Conservation (phyloP, 2,113 vertebrate species). For the Tetraodon nigroviridis region DNA sequence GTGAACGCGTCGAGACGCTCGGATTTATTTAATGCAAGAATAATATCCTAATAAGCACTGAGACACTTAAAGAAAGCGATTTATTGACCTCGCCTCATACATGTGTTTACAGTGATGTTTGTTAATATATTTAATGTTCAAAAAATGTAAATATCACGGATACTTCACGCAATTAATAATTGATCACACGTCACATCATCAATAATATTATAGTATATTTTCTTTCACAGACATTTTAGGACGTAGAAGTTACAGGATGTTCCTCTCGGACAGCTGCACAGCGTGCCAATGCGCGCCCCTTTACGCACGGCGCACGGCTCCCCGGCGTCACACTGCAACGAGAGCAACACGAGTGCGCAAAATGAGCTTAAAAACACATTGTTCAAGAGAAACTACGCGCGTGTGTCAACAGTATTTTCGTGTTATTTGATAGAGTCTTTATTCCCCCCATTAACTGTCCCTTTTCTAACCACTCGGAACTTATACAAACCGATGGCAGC, state of each 20-base stretch:
- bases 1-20: too few relatives aligned
- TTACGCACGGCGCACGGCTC: conserved; percentile 79
- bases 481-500: conserved; percentile 72
- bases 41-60: too few relatives aligned
- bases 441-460: background rate
- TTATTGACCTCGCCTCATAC: too few relatives aligned
- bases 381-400: too few relatives aligned
- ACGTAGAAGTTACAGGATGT: conserved; percentile 77
- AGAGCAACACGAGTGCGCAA: background rate
- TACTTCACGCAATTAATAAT: background rate
- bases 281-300: conserved; percentile 77
- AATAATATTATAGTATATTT: background rate
- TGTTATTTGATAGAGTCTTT: background rate
- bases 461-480: background rate
- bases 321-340: conserved; percentile 72
- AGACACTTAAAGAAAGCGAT: too few relatives aligned
- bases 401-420: background rate
- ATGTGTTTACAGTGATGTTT: too few relatives aligned
- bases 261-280: conserved; percentile 78
- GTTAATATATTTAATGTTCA: background rate
- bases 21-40: too few relatives aligned
- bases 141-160: too few relatives aligned
- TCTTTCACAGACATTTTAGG: conserved; percentile 77
- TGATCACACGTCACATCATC: conserved; percentile 1
- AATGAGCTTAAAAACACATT: too few relatives aligned